Evolutionary conservation across 2,797 vertebrate species (phyloP).

Genomic region (Halcyon badia): DNA sequence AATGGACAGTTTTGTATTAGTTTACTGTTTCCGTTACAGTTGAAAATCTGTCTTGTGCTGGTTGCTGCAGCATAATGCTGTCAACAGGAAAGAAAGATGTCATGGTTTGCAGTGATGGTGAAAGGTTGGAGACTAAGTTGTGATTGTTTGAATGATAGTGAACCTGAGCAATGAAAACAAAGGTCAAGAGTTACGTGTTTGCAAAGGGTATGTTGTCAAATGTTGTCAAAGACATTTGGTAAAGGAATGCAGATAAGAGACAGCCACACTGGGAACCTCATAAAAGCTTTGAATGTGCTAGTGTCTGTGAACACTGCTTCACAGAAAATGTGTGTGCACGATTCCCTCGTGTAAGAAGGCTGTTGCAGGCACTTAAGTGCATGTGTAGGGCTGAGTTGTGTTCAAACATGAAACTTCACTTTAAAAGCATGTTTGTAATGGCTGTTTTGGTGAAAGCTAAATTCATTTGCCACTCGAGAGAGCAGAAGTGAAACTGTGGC

Average conservation of each 20-base stretch:
- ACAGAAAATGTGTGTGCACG: accelerated
- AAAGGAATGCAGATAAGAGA: not conserved
- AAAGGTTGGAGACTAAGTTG: not conserved
- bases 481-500: constrained; percentile 1
- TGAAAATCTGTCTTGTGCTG: not conserved
- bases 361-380: not conserved
- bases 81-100: not conserved
- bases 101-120: not conserved
- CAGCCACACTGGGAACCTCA: not conserved
- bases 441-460: not conserved
- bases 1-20: not conserved
- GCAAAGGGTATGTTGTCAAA: not conserved
- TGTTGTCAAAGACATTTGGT: not conserved
- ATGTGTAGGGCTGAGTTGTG: not conserved
- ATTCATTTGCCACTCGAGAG: not conserved
- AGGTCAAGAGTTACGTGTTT: not conserved
- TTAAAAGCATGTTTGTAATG: not conserved
- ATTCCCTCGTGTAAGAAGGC: not conserved
- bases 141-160: not conserved
- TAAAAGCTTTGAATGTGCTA: not conserved
- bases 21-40: not conserved
- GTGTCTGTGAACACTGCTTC: accelerated
- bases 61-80: not conserved
- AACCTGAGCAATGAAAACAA: not conserved
- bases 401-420: not conserved